Evolutionary conservation across 2,888 invertebrate species (phyloP).

Genomic region (Chymomyza procnemis): DNA sequence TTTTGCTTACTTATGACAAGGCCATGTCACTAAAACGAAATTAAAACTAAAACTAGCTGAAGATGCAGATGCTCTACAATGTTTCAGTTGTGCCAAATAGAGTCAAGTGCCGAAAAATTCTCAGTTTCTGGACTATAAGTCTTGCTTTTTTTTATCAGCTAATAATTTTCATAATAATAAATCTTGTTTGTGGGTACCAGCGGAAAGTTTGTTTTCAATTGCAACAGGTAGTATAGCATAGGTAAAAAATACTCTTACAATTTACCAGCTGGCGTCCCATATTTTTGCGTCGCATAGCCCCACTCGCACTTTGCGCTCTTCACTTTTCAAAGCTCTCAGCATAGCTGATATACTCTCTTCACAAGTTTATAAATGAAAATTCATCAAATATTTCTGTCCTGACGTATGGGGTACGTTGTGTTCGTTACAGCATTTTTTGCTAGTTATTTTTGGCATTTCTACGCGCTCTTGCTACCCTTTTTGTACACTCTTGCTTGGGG

Average conservation of each 20-base stretch:
- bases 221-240: too few species aligned
- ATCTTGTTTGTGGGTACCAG: too few species aligned
- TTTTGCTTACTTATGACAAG: slow-evolving; percentile 57
- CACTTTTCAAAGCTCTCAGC: background rate
- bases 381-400: slow-evolving; percentile 56
- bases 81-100: background rate
- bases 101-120: too few species aligned
- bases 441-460: slow-evolving; percentile 57
- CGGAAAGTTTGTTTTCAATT: too few species aligned
- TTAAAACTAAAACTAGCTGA: background rate
- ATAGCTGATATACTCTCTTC: background rate
- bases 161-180: too few species aligned
- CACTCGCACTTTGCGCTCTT: too few species aligned
- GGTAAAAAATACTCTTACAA: too few species aligned
- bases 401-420: slow-evolving; percentile 8
- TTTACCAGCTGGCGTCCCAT: too few species aligned
- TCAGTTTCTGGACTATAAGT: too few species aligned
- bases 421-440: slow-evolving; percentile 30
- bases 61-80: background rate
- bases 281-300: too few species aligned
- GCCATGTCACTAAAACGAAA: slow-evolving; percentile 42
- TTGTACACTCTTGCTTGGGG: background rate
- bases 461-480: background rate
- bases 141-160: too few species aligned
- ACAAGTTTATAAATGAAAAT: slow-evolving; percentile 30